A percentile compares a stretch with the other conserved stretches of the same genome.
These are phyloP conservation scores for Gonioctena quinquepunctata DNA, from an alignment of 1,140 invertebrate species.

Conservation along the genomic window DNA sequence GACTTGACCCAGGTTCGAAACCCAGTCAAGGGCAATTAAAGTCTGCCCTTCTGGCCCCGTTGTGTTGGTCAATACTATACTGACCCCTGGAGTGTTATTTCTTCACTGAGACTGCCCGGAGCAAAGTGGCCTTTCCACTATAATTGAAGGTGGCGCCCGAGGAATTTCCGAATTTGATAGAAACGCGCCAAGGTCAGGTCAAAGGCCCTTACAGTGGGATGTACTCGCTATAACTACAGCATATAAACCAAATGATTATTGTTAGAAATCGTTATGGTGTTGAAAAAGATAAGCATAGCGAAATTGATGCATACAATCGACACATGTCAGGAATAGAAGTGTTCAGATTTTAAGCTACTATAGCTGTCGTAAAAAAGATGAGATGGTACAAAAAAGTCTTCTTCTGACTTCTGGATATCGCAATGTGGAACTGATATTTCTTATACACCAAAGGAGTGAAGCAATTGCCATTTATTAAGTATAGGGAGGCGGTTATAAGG, in stretches of 20 bases:
- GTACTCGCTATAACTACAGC: constrained; percentile 12
- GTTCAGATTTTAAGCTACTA: too few species aligned
- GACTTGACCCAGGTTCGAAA: too few species aligned
- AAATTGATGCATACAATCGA: constrained; percentile 17
- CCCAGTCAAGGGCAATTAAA: too few species aligned
- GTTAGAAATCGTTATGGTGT: constrained; percentile 13
- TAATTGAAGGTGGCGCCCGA: too few species aligned
- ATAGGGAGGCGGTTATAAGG: constrained; percentile 1
- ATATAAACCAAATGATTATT: constrained; percentile 15
- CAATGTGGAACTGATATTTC: constrained; percentile 9
- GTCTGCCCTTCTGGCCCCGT: too few species aligned
- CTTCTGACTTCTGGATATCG: background rate
- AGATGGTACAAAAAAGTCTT: constrained; percentile 3
- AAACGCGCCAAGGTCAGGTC: too few species aligned
- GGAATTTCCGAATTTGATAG: too few species aligned
- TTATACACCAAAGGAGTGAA: background rate
- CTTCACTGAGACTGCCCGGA: too few species aligned
- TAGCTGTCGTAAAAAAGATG: constrained; percentile 12
- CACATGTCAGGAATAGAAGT: constrained; percentile 20
- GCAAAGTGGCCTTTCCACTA: too few species aligned
- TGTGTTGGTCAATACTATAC: too few species aligned
- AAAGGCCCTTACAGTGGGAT: too few species aligned
- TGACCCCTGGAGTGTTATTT: too few species aligned
- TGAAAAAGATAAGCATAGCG: constrained; percentile 16
- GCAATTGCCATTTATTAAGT: background rate